These are phyloP conservation scores for Pelagia noctiluca DNA, from an alignment of 30 jellyfish, hydroid and myxozoan species.

Conservation along the genomic window DNA sequence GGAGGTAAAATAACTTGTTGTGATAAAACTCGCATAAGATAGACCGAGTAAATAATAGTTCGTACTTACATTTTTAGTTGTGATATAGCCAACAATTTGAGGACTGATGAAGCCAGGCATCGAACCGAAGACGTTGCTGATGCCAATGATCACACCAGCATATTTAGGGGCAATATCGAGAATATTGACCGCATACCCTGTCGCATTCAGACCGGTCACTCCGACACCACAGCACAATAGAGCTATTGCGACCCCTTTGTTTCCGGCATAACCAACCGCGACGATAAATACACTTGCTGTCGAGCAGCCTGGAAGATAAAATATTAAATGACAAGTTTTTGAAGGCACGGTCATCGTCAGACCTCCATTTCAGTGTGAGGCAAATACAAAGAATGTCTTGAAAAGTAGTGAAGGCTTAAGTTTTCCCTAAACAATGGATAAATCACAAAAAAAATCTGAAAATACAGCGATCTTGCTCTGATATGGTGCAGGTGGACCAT, in stretches of 20 bases:
- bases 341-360: too few relatives aligned
- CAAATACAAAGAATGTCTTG: too few relatives aligned
- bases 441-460: too few relatives aligned
- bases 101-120: slow-evolving; percentile 99
- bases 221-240: slow-evolving; percentile 98
- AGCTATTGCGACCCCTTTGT: slow-evolving; percentile 94
- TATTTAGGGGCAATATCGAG: slow-evolving; percentile 98
- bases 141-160: slow-evolving; percentile 99
- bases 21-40: background rate
- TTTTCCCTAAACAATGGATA: too few relatives aligned
- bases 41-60: background rate
- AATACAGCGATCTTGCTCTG: too few relatives aligned
- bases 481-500: too few relatives aligned
- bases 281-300: slow-evolving; percentile 98
- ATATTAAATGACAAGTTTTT: too few relatives aligned
- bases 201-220: slow-evolving; percentile 98
- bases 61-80: slow-evolving; percentile 93
- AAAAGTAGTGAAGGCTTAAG: too few relatives aligned
- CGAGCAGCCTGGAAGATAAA: slow-evolving; percentile 85
- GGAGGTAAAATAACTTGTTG: too few relatives aligned
- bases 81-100: slow-evolving; percentile 93
- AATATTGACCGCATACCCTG: slow-evolving; percentile 99
- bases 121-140: slow-evolving; percentile 99
- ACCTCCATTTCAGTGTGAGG: too few relatives aligned
- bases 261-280: slow-evolving; percentile 98